phyloP scores from a whole-genome alignment of 2,797 vertebrate species.

The Lagodon rhomboides region DNA sequence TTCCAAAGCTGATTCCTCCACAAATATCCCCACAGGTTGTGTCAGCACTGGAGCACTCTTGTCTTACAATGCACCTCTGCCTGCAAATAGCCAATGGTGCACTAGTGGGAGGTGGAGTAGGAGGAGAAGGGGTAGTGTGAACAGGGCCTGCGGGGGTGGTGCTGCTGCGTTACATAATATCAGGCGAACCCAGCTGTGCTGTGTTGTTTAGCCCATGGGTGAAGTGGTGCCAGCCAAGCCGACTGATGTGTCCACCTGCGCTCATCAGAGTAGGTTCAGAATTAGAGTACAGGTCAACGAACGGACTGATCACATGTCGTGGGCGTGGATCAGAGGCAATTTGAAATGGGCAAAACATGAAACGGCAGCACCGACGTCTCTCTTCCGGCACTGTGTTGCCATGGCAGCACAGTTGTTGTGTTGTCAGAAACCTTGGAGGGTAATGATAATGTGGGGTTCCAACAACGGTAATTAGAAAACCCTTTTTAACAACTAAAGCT shows the following conservation, averaged over 20 bases:
- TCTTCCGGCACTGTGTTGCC: conserved; percentile 62
- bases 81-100: conserved; percentile 72
- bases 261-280: conserved; percentile 41
- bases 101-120: conserved; percentile 71
- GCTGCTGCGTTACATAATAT: conserved; percentile 75
- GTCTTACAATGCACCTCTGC: conserved; percentile 68
- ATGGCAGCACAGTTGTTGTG: conserved; percentile 75
- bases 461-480: conserved; percentile 71
- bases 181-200: conserved; percentile 76
- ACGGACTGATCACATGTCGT: conserved; percentile 35
- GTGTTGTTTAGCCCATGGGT: conserved; percentile 71
- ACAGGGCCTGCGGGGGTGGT: conserved; percentile 78
- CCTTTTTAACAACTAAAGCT: conserved; percentile 20
- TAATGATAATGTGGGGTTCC: conserved; percentile 71
- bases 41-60: conserved; percentile 54
- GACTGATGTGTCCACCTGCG: conserved; percentile 74
- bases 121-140: conserved; percentile 77
- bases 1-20: conserved; percentile 38
- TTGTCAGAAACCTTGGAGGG: conserved; percentile 71
- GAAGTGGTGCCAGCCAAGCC: conserved; percentile 61
- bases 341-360: conserved; percentile 27
- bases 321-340: conserved; percentile 25
- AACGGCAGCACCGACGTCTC: conserved; percentile 21
- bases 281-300: conserved; percentile 40
- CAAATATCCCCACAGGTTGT: conserved; percentile 58